phyloP scores from a whole-genome alignment of 2,888 invertebrate genomes.

The Diogma glabrata region DNA sequence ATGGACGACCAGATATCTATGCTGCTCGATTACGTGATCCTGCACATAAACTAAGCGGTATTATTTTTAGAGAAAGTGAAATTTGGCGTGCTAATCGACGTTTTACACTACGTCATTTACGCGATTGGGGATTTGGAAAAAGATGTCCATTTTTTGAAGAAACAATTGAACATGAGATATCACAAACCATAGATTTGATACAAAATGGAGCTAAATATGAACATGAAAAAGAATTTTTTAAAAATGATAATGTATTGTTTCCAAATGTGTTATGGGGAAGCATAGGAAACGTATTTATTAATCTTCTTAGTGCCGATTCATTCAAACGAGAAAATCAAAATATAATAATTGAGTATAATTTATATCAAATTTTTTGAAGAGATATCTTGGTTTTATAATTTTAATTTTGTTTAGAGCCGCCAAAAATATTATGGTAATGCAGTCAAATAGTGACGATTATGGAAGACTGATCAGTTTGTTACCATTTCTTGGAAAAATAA shows the following conservation, averaged over 20 bases:
- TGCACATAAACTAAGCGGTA: slow-evolving; percentile 26
- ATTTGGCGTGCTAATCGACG: slow-evolving; percentile 54
- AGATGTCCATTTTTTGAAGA: too few species aligned
- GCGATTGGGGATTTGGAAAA: slow-evolving; percentile 58
- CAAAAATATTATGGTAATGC: slow-evolving; percentile 39
- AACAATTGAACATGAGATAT: too few species aligned
- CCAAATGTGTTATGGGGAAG: slow-evolving; percentile 45
- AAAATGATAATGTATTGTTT: slow-evolving; percentile 30
- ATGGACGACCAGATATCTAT: slow-evolving; percentile 44
- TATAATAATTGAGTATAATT: too few species aligned
- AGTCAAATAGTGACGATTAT: slow-evolving; percentile 44
- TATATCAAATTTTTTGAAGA: too few species aligned
- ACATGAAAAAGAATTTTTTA: slow-evolving; percentile 11
- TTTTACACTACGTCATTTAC: slow-evolving; percentile 49
- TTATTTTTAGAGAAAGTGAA: slow-evolving; percentile 52
- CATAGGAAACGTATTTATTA: slow-evolving; percentile 44
- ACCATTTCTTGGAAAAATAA: slow-evolving; percentile 48
- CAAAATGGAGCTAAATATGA: background rate
- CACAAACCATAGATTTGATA: too few species aligned
- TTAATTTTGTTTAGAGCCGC: slow-evolving; percentile 33
- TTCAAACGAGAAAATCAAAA: too few species aligned
- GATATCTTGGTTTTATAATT: too few species aligned
- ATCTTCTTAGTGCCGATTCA: slow-evolving; percentile 42
- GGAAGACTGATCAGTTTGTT: slow-evolving; percentile 46
- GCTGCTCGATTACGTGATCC: slow-evolving; percentile 41